Conservation (phyloP, 2,888 invertebrate genomes). For the Yponomeuta malinellus region DNA sequence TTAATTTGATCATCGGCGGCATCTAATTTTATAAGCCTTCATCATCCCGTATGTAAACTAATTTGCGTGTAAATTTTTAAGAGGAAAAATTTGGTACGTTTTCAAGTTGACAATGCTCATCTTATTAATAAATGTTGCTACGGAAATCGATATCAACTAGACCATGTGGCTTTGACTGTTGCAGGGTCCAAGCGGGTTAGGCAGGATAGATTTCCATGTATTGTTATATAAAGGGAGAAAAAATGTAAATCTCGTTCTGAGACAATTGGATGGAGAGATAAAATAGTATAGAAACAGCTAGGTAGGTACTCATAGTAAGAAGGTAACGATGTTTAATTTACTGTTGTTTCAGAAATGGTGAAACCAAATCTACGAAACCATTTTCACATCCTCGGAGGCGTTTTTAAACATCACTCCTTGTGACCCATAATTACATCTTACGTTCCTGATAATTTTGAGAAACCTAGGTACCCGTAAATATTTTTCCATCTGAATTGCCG, state of each 20-base stretch:
- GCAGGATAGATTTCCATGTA: too few relatives aligned
- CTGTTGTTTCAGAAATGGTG: slow-evolving; percentile 62
- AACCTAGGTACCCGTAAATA: slow-evolving; percentile 26
- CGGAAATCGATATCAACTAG: slow-evolving; percentile 52
- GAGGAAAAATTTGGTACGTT: not conserved
- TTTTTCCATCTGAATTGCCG: slow-evolving; percentile 22
- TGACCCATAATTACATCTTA: slow-evolving; percentile 49
- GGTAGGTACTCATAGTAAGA: too few relatives aligned
- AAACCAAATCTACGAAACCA: slow-evolving; percentile 53
- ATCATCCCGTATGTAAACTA: not conserved
- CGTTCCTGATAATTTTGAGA: slow-evolving; percentile 31
- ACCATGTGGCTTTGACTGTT: slow-evolving; percentile 36
- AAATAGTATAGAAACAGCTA: too few relatives aligned
- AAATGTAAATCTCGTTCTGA: too few relatives aligned
- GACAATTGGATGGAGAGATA: too few relatives aligned
- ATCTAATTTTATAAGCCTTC: slow-evolving; percentile 15
- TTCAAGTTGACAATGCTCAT: not conserved
- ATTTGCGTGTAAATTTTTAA: not conserved
- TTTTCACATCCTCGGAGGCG: slow-evolving; percentile 48
- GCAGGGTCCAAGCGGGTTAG: not conserved
- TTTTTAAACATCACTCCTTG: slow-evolving; percentile 56
- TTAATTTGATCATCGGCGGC: slow-evolving; percentile 4
- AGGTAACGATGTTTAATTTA: not conserved
- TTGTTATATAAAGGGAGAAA: too few relatives aligned
- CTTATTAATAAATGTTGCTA: slow-evolving; percentile 39